phyloP scores from a whole-genome alignment of 2,888 invertebrate genomes.

The Ischnura elegans region DNA sequence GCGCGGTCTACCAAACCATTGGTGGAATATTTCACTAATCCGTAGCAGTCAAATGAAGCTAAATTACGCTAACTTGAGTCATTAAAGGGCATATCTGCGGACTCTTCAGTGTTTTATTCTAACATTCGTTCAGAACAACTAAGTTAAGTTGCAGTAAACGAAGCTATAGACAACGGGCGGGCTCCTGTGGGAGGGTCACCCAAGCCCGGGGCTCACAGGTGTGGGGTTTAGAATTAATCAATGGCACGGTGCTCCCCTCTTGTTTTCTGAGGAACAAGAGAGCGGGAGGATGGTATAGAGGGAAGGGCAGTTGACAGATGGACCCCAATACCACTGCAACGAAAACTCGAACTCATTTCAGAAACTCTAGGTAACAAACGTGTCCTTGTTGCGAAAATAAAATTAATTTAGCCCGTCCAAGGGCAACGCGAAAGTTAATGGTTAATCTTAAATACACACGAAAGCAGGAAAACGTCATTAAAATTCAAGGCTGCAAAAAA shows the following conservation, averaged over 20 bases:
- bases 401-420: background rate
- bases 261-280: background rate
- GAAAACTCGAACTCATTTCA: background rate
- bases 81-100: no score
- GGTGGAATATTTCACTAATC: no score
- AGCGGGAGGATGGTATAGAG: no score
- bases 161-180: no score
- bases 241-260: background rate
- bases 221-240: constrained; percentile 28
- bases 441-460: background rate
- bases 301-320: background rate
- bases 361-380: background rate
- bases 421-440: background rate
- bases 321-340: background rate
- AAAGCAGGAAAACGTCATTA: background rate
- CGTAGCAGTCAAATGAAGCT: no score
- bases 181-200: background rate
- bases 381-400: background rate
- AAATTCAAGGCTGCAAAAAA: background rate
- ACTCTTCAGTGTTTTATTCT: no score
- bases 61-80: no score
- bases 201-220: background rate
- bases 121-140: no score
- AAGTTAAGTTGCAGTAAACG: no score
- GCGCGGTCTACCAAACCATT: no score